Percentiles rank a stretch among this genome's conserved stretches.
Conservation (phyloP, 2,113 vertebrate species). For the Thermophis baileyi region DNA sequence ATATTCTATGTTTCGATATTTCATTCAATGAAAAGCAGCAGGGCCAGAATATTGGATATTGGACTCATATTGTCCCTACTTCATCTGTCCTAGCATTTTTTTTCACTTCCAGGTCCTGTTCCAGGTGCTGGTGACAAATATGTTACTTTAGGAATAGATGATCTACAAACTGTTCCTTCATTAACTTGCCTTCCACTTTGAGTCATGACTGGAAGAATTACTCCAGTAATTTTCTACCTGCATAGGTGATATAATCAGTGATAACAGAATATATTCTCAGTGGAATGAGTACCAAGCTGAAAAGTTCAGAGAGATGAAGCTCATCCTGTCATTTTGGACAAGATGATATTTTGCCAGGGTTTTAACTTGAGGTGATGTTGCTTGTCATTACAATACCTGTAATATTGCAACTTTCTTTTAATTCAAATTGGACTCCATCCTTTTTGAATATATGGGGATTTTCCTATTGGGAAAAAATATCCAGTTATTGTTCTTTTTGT, state of each 20-base stretch:
- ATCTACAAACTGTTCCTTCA: neutral
- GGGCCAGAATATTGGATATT: neutral
- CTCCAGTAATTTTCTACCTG: neutral
- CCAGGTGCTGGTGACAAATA: neutral
- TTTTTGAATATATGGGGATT: neutral
- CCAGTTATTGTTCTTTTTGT: neutral
- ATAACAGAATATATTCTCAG: neutral
- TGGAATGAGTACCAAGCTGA: neutral
- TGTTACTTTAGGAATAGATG: neutral
- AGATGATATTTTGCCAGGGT: neutral
- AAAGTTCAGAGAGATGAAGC: neutral
- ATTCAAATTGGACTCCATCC: neutral
- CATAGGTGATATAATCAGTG: neutral
- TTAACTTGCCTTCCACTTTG: neutral
- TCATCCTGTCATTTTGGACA: neutral
- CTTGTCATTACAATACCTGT: neutral
- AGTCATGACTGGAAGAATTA: neutral
- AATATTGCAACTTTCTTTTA: neutral
- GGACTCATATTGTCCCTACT: neutral
- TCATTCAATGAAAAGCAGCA: neutral
- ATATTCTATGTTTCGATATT: neutral
- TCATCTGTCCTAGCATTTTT: neutral
- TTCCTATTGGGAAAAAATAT: neutral
- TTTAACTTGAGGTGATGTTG: neutral
- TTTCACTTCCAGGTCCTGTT: neutral